Evolutionary conservation across 2,113 vertebrate genomes (phyloP).

Genomic region (Pao palembangensis): DNA sequence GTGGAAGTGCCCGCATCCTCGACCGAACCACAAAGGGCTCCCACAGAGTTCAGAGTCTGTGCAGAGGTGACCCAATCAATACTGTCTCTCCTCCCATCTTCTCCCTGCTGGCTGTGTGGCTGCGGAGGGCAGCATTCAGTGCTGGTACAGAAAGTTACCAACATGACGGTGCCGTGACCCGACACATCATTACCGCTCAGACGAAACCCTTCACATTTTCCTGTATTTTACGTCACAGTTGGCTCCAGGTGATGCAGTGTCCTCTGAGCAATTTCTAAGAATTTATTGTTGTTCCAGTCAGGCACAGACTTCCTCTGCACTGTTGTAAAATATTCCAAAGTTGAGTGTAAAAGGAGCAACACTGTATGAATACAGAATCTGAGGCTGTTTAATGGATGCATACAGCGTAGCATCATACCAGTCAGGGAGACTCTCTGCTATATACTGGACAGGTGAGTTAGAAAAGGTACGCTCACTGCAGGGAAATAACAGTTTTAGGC

Average conservation of each 20-base stretch:
- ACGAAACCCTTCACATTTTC: too few species aligned
- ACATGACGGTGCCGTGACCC: background rate
- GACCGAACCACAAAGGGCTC: slow-evolving; percentile 59
- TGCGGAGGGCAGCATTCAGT: slow-evolving; percentile 27
- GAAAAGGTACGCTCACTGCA: background rate
- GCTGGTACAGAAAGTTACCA: slow-evolving; percentile 21
- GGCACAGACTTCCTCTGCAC: background rate
- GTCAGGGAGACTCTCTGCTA: too few species aligned
- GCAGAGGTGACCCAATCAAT: slow-evolving; percentile 70
- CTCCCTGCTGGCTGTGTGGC: slow-evolving; percentile 34
- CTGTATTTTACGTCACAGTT: too few species aligned
- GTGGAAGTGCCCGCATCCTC: slow-evolving; percentile 56
- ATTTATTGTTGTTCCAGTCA: too few species aligned
- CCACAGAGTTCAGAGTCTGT: slow-evolving; percentile 51
- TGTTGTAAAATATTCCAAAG: background rate
- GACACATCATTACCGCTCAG: too few species aligned
- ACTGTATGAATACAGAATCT: slow-evolving; percentile 24
- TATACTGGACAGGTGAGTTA: background rate
- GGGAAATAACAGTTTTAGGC: too few species aligned
- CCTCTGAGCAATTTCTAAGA: too few species aligned
- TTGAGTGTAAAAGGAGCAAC: slow-evolving; percentile 18
- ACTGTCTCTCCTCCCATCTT: slow-evolving; percentile 30
- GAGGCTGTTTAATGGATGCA: background rate
- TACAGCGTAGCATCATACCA: too few species aligned
- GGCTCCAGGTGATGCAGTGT: too few species aligned